Evolutionary conservation across 2,888 invertebrate species (phyloP).

Genomic region (Heliconius erato): DNA sequence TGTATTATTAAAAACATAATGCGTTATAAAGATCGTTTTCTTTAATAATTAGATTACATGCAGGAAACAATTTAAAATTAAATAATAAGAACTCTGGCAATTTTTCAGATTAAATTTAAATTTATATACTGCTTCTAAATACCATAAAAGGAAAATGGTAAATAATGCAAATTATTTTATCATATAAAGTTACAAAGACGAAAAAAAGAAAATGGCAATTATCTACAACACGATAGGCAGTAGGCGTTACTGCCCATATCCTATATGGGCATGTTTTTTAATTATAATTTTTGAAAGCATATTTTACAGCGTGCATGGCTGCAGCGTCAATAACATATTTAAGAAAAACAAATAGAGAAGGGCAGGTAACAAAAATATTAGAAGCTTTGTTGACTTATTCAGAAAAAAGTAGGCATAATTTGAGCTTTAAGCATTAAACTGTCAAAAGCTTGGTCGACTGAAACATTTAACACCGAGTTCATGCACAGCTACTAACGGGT

Average conservation of each 20-base stretch:
- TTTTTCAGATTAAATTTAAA: conserved; percentile 8
- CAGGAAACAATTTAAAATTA: conserved; percentile 17
- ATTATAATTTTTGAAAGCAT: background rate
- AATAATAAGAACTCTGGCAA: conserved; percentile 2
- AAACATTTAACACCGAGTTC: conserved; percentile 9
- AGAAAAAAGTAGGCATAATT: conserved; percentile 3
- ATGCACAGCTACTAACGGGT: conserved; percentile 11
- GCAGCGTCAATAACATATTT: background rate
- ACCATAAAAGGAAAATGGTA: conserved; percentile 13
- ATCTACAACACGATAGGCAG: conserved; percentile 4
- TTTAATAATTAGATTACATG: conserved; percentile 29
- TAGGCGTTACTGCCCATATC: background rate
- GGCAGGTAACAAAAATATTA: background rate
- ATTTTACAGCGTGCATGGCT: conserved; percentile 5
- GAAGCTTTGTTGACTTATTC: background rate
- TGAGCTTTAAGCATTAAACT: background rate
- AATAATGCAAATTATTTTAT: conserved; percentile 5
- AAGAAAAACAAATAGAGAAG: background rate
- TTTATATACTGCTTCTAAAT: conserved; percentile 17
- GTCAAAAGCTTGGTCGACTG: background rate
- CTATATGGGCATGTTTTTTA: background rate
- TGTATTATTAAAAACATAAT: conserved; percentile 53
- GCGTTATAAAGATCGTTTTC: background rate
- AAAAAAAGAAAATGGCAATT: background rate
- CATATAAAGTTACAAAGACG: conserved; percentile 3